phyloP scores from a whole-genome alignment of 2,113 vertebrate genomes.

The Tapirus terrestris region DNA sequence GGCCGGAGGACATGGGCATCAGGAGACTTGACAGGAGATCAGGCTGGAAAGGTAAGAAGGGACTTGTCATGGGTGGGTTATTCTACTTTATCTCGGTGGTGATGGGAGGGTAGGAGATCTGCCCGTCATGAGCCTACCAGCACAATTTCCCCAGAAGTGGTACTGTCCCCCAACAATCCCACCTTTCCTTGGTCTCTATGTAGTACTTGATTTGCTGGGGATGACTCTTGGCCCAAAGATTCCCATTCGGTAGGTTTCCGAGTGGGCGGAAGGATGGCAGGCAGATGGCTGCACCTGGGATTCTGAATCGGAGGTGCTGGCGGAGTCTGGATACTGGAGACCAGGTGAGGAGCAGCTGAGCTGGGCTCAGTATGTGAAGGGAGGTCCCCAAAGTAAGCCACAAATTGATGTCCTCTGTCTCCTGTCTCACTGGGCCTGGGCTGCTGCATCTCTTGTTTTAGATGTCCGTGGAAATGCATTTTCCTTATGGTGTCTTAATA shows the following conservation, averaged over 20 bases:
- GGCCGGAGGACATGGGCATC: fast-evolving
- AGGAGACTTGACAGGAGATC: neutral
- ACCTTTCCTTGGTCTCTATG: neutral
- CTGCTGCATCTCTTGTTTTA: neutral
- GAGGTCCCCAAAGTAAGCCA: too few species aligned
- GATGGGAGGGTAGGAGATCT: fast-evolving
- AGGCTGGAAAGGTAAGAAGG: neutral
- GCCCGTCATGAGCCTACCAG: fast-evolving
- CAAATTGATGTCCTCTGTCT: fast-evolving
- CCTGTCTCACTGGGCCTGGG: neutral
- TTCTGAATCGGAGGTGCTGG: fast-evolving
- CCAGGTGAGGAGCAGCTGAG: neutral
- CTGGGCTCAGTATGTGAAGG: neutral
- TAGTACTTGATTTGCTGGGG: neutral
- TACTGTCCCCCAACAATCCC: neutral
- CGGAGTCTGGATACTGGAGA: neutral
- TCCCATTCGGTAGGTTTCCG: neutral
- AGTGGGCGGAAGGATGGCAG: neutral
- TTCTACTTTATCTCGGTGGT: neutral
- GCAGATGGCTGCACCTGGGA: neutral
- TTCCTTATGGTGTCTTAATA: neutral
- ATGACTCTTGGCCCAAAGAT: neutral
- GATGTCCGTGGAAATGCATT: neutral
- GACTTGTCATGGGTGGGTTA: neutral
- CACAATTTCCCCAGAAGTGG: fast-evolving